These are phyloP conservation scores for Phylloscopus collybita DNA, from an alignment of 2,797 vertebrate genomes.

Conservation along the genomic window DNA sequence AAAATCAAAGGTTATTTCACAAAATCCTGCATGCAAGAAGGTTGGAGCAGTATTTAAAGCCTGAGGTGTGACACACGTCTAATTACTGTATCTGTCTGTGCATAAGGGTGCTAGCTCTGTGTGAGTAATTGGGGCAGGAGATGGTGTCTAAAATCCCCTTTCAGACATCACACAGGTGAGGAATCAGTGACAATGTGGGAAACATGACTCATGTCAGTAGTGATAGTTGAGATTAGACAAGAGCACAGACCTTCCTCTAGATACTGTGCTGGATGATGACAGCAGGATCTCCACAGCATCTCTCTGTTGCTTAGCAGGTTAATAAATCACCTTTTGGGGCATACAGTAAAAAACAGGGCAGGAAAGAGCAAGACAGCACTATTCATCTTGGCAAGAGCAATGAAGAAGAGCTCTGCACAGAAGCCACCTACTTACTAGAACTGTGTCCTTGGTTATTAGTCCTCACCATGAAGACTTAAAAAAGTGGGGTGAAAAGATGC, in stretches of 20 bases:
- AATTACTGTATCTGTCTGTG: not conserved
- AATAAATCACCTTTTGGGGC: not conserved
- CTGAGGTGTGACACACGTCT: not conserved
- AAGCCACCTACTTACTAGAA: not conserved
- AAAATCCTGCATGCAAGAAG: not conserved
- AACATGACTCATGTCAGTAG: conserved; percentile 47
- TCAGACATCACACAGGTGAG: conserved; percentile 25
- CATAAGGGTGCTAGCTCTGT: not conserved
- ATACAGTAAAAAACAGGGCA: not conserved
- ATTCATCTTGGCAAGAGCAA: not conserved
- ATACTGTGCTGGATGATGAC: not conserved
- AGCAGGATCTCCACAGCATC: not conserved
- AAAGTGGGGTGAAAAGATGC: not conserved
- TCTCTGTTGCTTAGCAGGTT: not conserved
- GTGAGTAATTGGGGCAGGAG: conserved; percentile 38
- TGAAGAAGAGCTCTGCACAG: not conserved
- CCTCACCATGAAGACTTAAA: not conserved
- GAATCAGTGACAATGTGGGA: conserved; percentile 53
- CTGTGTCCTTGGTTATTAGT: not conserved
- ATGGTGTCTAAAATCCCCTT: conserved; percentile 47
- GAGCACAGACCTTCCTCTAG: not conserved
- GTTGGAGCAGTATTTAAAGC: not conserved
- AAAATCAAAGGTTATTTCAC: not conserved
- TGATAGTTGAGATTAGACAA: not conserved
- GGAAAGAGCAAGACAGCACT: not conserved